phyloP scores from a whole-genome alignment of 1,140 invertebrate species.

The Cydia fagiglandana region DNA sequence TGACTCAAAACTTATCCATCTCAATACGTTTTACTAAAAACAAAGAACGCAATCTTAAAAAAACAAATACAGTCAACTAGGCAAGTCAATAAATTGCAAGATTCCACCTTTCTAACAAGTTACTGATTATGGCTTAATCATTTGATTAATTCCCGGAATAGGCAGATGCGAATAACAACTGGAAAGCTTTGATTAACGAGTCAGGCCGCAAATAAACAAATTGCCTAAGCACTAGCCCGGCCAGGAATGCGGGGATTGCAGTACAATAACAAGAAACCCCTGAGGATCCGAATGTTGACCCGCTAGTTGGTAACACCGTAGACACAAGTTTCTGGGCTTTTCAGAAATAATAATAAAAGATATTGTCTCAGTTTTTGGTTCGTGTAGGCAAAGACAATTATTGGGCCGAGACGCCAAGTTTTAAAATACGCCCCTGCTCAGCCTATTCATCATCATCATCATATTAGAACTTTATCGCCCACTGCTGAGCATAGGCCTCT shows the following conservation, averaged over 20 bases:
- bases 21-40: too few relatives aligned
- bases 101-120: background rate
- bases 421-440: too few relatives aligned
- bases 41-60: too few relatives aligned
- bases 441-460: too few relatives aligned
- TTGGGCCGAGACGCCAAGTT: too few relatives aligned
- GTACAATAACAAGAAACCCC: slow-evolving; percentile 9
- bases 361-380: too few relatives aligned
- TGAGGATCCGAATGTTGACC: slow-evolving; percentile 10
- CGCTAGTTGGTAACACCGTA: background rate
- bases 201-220: background rate
- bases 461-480: too few relatives aligned
- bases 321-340: background rate
- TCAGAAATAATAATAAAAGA: background rate
- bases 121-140: background rate
- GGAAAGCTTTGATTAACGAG: slow-evolving; percentile 8
- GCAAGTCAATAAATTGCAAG: background rate
- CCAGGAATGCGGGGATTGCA: background rate
- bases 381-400: too few relatives aligned
- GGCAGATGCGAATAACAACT: background rate
- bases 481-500: too few relatives aligned
- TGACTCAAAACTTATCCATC: too few relatives aligned
- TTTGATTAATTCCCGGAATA: background rate
- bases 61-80: too few relatives aligned
- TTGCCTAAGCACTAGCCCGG: background rate